Evolutionary conservation across 1,140 invertebrate species (phyloP).

Genomic region (Drosophila nasuta): DNA sequence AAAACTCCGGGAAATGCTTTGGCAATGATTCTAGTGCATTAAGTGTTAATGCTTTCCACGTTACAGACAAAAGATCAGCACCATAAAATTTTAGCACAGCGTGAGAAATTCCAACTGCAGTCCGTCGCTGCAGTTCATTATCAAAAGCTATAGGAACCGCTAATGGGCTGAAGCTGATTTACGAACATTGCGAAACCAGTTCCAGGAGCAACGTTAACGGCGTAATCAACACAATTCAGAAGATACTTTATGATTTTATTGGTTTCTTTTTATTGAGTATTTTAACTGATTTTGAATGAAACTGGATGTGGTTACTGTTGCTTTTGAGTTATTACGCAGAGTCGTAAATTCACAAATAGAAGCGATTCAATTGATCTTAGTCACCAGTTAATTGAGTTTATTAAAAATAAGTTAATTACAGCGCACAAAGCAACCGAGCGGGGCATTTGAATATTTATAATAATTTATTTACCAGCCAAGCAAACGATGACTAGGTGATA

Average conservation of each 20-base stretch:
- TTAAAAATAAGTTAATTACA: constrained; percentile 10
- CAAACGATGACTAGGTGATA: constrained; percentile 17
- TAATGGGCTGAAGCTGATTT: constrained; percentile 1
- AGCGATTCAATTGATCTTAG: not conserved
- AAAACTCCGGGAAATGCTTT: constrained; percentile 39
- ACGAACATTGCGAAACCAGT: constrained; percentile 1
- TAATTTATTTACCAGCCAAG: not conserved
- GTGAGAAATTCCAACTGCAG: constrained; percentile 37
- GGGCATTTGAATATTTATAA: constrained; percentile 13
- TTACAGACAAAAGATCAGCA: constrained; percentile 18
- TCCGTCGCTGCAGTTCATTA: not conserved
- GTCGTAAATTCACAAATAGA: no score
- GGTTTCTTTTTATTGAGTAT: no score
- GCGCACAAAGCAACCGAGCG: constrained; percentile 9
- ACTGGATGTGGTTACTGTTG: no score
- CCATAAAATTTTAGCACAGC: constrained; percentile 22
- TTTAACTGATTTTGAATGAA: no score
- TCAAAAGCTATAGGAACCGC: constrained; percentile 10
- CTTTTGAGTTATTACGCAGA: no score
- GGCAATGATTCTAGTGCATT: constrained; percentile 45
- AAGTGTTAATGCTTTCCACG: constrained; percentile 45
- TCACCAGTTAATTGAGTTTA: constrained; percentile 1
- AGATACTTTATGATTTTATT: not conserved
- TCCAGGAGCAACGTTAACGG: not conserved
- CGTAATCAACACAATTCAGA: not conserved